Evolutionary conservation across 2,113 vertebrate species (phyloP).

Genomic region (Alligator mississippiensis): DNA sequence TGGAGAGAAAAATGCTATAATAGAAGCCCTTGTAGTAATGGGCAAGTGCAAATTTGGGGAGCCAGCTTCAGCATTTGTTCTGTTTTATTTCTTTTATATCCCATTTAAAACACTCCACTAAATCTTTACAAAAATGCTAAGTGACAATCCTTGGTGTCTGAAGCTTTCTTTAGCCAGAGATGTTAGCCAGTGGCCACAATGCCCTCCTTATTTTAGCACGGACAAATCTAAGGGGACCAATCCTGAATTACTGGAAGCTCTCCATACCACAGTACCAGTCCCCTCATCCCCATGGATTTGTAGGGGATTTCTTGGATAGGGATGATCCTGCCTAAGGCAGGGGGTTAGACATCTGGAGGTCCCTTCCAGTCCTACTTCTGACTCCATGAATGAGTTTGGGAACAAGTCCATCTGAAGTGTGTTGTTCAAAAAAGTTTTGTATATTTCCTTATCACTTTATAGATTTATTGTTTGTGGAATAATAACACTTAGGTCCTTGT

Average conservation of each 20-base stretch:
- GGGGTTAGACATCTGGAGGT: too few relatives aligned
- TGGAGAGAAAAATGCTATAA: accelerated
- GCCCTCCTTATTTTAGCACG: background rate
- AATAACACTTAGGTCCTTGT: too few relatives aligned
- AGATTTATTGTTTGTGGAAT: too few relatives aligned
- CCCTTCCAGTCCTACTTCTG: too few relatives aligned
- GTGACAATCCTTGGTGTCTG: background rate
- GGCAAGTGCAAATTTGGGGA: background rate
- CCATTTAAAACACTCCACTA: background rate
- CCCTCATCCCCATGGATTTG: background rate
- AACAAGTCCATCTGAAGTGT: too few relatives aligned
- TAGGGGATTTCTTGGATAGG: too few relatives aligned
- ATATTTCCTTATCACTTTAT: too few relatives aligned
- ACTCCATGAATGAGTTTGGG: too few relatives aligned
- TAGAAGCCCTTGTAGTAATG: background rate
- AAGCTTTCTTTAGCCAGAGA: accelerated
- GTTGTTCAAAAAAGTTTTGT: too few relatives aligned
- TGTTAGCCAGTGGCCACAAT: accelerated
- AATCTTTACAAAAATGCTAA: background rate
- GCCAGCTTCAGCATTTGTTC: accelerated
- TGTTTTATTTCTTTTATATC: background rate
- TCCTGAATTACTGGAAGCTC: background rate
- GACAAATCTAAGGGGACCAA: background rate
- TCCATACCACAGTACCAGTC: background rate
- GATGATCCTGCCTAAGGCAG: too few relatives aligned